Conservation (phyloP, 1,140 invertebrate genomes). For the Tenebrio molitor region DNA sequence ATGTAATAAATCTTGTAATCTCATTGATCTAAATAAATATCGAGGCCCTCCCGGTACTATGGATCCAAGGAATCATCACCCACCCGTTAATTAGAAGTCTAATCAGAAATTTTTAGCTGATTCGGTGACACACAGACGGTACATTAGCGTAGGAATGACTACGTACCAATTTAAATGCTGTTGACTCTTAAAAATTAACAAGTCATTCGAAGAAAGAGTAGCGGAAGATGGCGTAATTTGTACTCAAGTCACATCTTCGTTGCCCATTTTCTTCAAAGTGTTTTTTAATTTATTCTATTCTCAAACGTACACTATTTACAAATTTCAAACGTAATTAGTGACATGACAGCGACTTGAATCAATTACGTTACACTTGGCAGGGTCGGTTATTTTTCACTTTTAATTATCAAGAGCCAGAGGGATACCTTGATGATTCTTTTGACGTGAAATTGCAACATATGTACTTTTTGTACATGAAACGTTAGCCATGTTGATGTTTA, state of each 20-base stretch:
- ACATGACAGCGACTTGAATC: conserved; percentile 25
- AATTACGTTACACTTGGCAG: conserved; percentile 7
- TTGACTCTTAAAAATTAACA: conserved; percentile 25
- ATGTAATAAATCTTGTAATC: conserved; percentile 20
- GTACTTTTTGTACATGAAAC: conserved; percentile 6
- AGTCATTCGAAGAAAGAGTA: conserved; percentile 31
- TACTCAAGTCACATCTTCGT: conserved; percentile 28
- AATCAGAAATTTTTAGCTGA: conserved; percentile 17
- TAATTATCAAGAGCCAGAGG: conserved; percentile 11
- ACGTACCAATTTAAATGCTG: conserved; percentile 27
- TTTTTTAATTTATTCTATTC: conserved; percentile 23
- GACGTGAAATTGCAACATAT: conserved; percentile 16
- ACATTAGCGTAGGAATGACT: conserved; percentile 15
- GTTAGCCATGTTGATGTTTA: not conserved
- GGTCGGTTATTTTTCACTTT: conserved; percentile 11
- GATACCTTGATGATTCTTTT: not conserved
- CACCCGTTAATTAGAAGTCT: conserved; percentile 12
- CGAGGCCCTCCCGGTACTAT: too few species aligned
- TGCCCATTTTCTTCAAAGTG: conserved; percentile 6
- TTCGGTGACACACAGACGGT: conserved; percentile 8
- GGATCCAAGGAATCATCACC: not conserved
- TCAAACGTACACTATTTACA: conserved; percentile 5
- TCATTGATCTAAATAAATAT: not conserved
- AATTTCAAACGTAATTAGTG: conserved; percentile 25
- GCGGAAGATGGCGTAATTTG: conserved; percentile 21